These are phyloP conservation scores for Gerris lacustris DNA, from an alignment of 2,888 invertebrate genomes.

Conservation along the genomic window DNA sequence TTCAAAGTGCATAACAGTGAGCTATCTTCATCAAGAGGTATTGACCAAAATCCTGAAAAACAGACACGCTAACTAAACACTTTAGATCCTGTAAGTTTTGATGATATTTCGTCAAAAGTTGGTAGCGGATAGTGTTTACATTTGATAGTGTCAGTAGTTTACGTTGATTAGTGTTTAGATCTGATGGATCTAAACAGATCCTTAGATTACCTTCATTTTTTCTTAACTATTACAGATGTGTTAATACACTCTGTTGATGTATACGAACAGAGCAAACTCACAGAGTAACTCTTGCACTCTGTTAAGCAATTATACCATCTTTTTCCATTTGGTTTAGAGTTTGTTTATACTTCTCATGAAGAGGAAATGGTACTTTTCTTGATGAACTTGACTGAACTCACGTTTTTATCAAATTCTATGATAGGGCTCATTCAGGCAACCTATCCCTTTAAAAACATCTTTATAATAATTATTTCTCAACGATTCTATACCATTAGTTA, in stretches of 20 bases:
- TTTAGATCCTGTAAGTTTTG: constrained; percentile 8
- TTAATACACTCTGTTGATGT: neutral
- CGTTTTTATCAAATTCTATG: constrained; percentile 9
- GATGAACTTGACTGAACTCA: neutral
- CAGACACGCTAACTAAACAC: neutral
- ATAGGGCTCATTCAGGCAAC: neutral
- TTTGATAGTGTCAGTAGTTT: constrained; percentile 21
- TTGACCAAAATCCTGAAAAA: constrained; percentile 11
- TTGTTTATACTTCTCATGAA: neutral
- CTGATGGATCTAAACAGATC: constrained; percentile 10
- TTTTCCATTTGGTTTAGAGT: constrained; percentile 10
- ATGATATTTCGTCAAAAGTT: constrained; percentile 7
- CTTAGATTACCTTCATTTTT: constrained; percentile 2
- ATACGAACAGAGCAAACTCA: too few species aligned
- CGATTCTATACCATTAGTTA: neutral
- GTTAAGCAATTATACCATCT: constrained; percentile 5
- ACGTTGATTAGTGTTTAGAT: too few species aligned
- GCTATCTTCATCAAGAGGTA: constrained; percentile 24
- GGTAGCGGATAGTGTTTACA: constrained; percentile 5
- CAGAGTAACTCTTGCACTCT: too few species aligned
- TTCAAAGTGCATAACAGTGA: constrained; percentile 26
- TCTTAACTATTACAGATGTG: constrained; percentile 13
- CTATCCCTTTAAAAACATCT: too few species aligned
- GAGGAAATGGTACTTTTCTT: constrained; percentile 9
- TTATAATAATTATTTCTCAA: constrained; percentile 8